Evolutionary conservation across 2,888 invertebrate genomes (phyloP), one percentile per base, ranked within the genome.

Genomic region (Amaurobius ferox): DNA sequence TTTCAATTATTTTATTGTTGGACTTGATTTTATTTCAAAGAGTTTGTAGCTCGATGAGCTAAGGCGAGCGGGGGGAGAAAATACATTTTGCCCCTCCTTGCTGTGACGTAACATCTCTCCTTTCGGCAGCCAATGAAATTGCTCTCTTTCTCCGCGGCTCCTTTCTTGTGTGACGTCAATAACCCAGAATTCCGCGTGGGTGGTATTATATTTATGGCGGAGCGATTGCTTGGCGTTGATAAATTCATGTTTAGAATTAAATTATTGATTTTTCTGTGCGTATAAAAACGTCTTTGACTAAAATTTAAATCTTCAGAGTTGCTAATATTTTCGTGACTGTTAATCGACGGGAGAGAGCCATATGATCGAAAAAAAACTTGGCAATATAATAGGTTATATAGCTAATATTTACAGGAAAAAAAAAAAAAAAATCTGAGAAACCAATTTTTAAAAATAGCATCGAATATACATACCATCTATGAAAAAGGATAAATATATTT

Each of bases 101-200:
- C 19, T 19, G 70, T 83, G 83, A 83, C 83, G 83, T 83, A 64
- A 16, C 28, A 7, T 16, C 64, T 48, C 44, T 71, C 48, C 19
- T 64, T 55, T 62, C 44, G 23, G 26, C 71, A 35, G 19, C 71
- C 70, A 83, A 71, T 83, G 64, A 62, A 55, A 77, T 9, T 5
- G 35, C 9, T 35, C 35, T 73, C 55, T 6, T n/a, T n/a, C n/a
- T 16, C 35, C 13, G 30, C 35, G 40, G 32, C 48, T 16, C 30
- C 23, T 55, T 11, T 23, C 35, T 23, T 55, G 6, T 71, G 44
- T 77, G 83, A 76, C 83, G 76, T 83, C 70, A 64, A 19, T 3
- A 16, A 29, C 55, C 44, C 70, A 76, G 35, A 13, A 67, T 19
- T 39, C 35, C 9, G 11, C 35, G 67, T 23, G 32, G 30, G 35